A percentile compares a stretch with the other conserved stretches of the same genome.
These are phyloP conservation scores for Zaprionus ghesquierei DNA, from an alignment of 1,140 invertebrate species.

Conservation along the genomic window DNA sequence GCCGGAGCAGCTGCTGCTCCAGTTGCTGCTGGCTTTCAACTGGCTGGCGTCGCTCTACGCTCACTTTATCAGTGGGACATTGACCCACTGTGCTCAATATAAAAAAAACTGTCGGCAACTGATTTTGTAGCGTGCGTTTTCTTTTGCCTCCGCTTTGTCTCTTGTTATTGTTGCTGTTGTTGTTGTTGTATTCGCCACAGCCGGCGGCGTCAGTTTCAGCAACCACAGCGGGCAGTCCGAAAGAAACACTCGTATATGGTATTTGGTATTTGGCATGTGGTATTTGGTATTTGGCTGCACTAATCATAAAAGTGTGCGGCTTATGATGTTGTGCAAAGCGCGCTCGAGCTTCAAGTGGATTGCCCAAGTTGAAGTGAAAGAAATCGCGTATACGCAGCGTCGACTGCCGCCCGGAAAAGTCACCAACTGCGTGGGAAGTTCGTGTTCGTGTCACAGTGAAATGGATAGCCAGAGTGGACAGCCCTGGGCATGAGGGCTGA, in stretches of 20 bases:
- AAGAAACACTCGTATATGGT: slow-evolving; percentile 23
- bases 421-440: slow-evolving; percentile 27
- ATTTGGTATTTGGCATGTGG: neutral
- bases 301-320: slow-evolving; percentile 64
- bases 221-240: slow-evolving; percentile 40
- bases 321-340: slow-evolving; percentile 31
- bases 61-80: slow-evolving; percentile 80
- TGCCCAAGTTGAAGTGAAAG: slow-evolving; percentile 45
- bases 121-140: slow-evolving; percentile 64
- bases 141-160: slow-evolving; percentile 51
- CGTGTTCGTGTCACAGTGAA: neutral
- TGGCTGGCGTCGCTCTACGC: slow-evolving; percentile 42
- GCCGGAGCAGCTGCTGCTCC: slow-evolving; percentile 36
- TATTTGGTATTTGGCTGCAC: slow-evolving; percentile 24
- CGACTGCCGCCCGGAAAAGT: slow-evolving; percentile 59
- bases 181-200: slow-evolving; percentile 49
- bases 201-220: slow-evolving; percentile 54
- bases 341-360: slow-evolving; percentile 18
- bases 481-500: slow-evolving; percentile 19
- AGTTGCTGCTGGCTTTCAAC: slow-evolving; percentile 43
- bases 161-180: slow-evolving; percentile 39
- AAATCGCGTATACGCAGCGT: slow-evolving; percentile 71
- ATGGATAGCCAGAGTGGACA: neutral
- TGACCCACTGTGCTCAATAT: slow-evolving; percentile 79
- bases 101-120: slow-evolving; percentile 70